These are phyloP conservation scores for Chionodraco myersi DNA, from an alignment of 2,113 vertebrate species.

Conservation along the genomic window DNA sequence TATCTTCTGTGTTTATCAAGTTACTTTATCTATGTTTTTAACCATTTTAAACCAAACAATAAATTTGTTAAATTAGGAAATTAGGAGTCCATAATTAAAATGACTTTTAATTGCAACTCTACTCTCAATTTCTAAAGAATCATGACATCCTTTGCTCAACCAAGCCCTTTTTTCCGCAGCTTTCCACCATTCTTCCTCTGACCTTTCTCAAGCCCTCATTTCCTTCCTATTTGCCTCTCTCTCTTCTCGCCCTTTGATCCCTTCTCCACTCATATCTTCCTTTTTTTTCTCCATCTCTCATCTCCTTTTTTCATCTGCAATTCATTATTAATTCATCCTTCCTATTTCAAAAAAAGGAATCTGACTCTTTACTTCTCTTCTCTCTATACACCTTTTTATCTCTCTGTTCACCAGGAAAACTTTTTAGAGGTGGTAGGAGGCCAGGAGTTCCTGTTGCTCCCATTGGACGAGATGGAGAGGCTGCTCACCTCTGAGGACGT, in stretches of 20 bases:
- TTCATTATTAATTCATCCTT: constrained; percentile 41
- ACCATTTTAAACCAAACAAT: background rate
- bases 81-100: background rate
- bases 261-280: constrained; percentile 9
- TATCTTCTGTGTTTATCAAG: background rate
- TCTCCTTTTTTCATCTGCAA: constrained; percentile 9
- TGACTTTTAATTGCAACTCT: background rate
- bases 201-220: constrained; percentile 49
- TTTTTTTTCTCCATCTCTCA: constrained; percentile 11
- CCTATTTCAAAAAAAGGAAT: background rate
- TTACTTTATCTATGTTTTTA: background rate
- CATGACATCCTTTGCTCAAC: constrained; percentile 14
- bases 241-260: constrained; percentile 17
- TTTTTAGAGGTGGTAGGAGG: constrained; percentile 96
- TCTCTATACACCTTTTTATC: constrained; percentile 4
- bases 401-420: constrained; percentile 86
- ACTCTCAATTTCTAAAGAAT: background rate
- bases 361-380: background rate
- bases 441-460: constrained; percentile 95
- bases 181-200: constrained; percentile 31
- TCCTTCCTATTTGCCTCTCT: constrained; percentile 33
- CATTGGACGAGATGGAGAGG: constrained; percentile 92
- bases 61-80: background rate
- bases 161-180: constrained; percentile 12
- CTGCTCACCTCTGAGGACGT: constrained; percentile 96